Evolutionary conservation across 2,113 vertebrate species (phyloP).

Genomic region (Caranx ignobilis): DNA sequence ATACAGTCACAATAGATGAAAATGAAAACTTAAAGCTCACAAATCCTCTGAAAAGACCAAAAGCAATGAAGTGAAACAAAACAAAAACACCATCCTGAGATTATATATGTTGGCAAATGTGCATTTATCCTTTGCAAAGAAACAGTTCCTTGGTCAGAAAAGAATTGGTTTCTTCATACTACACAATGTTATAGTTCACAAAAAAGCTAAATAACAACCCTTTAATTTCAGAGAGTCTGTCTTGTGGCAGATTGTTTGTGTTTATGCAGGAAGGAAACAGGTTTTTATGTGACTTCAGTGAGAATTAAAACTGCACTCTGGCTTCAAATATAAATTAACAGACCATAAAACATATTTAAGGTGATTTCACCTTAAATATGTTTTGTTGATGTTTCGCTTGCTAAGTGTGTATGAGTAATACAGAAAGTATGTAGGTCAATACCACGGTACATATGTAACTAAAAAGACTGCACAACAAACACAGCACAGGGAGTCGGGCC

Average conservation of each 20-base stretch:
- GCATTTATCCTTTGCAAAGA: too few relatives aligned
- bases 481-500: neutral
- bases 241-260: neutral
- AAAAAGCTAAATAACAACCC: neutral
- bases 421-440: neutral
- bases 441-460: neutral
- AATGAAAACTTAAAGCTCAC: neutral
- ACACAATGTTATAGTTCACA: neutral
- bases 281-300: neutral
- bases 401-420: neutral
- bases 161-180: neutral
- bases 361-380: neutral
- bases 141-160: too few relatives aligned
- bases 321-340: neutral
- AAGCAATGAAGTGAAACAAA: neutral
- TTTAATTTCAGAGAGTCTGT: neutral
- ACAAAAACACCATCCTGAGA: neutral
- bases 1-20: neutral
- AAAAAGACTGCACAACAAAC: neutral
- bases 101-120: too few relatives aligned
- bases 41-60: neutral
- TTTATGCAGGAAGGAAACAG: neutral
- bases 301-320: neutral
- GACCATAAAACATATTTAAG: neutral
- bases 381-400: neutral